Conservation (phyloP, 2,797 vertebrate genomes). For the Pipistrellus pipistrellus region DNA sequence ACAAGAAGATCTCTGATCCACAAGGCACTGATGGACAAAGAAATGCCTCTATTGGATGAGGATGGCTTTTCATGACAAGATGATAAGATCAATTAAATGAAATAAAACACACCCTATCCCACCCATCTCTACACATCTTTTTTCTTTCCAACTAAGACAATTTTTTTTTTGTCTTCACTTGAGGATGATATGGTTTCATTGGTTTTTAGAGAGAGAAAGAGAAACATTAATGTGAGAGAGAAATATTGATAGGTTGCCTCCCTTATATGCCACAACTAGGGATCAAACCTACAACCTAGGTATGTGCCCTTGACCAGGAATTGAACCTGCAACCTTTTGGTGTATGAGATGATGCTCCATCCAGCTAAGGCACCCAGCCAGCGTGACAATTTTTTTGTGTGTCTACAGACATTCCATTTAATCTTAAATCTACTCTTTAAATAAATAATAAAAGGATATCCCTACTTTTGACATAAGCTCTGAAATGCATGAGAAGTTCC, state of each 20-base stretch:
- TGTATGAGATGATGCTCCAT: background rate
- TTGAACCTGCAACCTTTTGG: background rate
- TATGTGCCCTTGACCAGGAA: background rate
- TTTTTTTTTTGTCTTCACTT: background rate
- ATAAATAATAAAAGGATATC: background rate
- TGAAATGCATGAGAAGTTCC: constrained; percentile 41
- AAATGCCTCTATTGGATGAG: background rate
- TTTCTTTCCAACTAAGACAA: background rate
- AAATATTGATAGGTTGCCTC: background rate
- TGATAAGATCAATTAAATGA: background rate
- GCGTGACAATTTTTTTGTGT: background rate
- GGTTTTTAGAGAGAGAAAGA: background rate
- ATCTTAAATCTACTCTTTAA: background rate
- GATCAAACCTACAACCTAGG: background rate
- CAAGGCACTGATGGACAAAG: background rate
- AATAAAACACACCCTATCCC: background rate
- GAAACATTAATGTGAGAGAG: background rate
- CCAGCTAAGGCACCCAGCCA: background rate
- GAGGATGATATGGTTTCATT: background rate
- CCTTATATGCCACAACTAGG: background rate
- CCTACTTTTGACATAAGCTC: constrained; percentile 40
- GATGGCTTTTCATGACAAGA: background rate
- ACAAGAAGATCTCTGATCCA: background rate
- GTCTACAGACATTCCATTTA: background rate
- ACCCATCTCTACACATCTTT: background rate